Conservation (phyloP, 2,888 invertebrate species). For the Nemotelus nigrinus region DNA sequence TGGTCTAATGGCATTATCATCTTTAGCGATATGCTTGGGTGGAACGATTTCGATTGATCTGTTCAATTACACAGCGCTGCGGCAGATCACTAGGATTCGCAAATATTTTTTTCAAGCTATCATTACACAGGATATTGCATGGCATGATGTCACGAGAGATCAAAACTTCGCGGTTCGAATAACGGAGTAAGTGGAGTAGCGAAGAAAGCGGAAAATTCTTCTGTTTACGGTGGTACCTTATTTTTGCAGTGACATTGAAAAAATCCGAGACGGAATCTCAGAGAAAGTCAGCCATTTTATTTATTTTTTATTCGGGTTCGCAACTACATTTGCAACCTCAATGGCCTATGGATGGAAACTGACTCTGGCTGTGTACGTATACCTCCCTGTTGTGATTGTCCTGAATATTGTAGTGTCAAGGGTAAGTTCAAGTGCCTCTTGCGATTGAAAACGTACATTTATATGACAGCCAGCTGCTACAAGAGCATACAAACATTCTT, state of each 20-base stretch:
- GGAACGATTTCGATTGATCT: constrained; percentile 72
- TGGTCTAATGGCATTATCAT: constrained; percentile 66
- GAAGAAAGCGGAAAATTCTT: not conserved
- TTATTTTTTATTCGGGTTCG: constrained; percentile 66
- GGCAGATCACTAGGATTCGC: constrained; percentile 69
- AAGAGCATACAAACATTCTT: too few relatives aligned
- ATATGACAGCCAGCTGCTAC: too few relatives aligned
- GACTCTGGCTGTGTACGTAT: constrained; percentile 79
- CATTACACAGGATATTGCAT: constrained; percentile 75
- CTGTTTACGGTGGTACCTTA: not conserved
- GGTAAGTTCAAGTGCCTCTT: constrained; percentile 62
- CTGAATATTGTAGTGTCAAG: constrained; percentile 79
- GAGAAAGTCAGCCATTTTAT: constrained; percentile 81
- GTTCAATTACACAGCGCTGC: constrained; percentile 73
- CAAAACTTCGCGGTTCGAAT: constrained; percentile 78
- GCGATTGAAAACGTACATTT: not conserved
- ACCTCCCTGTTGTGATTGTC: constrained; percentile 78
- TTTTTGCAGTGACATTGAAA: constrained; percentile 73
- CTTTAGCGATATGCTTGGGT: constrained; percentile 70
- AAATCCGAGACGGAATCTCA: constrained; percentile 83
- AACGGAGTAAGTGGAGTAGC: constrained; percentile 69
- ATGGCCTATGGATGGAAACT: constrained; percentile 85
- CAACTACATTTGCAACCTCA: constrained; percentile 67
- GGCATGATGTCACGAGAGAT: constrained; percentile 76
- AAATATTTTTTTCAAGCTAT: constrained; percentile 71